Evolutionary conservation across 2,888 invertebrate species (phyloP).

Genomic region (Chloroclystis v-ata): DNA sequence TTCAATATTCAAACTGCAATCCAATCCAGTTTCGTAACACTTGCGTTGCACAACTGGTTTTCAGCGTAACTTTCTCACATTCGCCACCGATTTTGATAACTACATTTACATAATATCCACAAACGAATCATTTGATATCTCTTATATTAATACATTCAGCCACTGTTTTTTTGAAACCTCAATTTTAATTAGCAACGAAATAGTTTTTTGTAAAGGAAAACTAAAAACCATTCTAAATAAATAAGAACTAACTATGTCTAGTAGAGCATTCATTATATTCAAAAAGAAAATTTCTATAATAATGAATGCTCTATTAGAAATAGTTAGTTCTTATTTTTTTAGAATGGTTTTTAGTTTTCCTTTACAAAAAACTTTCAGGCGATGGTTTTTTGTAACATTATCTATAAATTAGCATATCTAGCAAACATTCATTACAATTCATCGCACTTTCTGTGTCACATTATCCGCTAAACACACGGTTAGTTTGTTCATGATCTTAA

Average conservation of each 20-base stretch:
- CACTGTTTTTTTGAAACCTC: background rate
- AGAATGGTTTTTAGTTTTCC: background rate
- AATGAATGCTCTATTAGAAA: too few species aligned
- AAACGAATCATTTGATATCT: slow-evolving; percentile 5
- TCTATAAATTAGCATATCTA: slow-evolving; percentile 26
- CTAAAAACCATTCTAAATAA: too few species aligned
- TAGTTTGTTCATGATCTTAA: too few species aligned
- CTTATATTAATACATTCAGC: background rate
- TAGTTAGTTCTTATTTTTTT: too few species aligned
- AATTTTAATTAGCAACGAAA: too few species aligned
- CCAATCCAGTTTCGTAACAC: slow-evolving; percentile 41
- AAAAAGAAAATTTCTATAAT: too few species aligned
- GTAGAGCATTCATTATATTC: too few species aligned
- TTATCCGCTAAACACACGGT: slow-evolving; percentile 36
- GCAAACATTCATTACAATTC: slow-evolving; percentile 32
- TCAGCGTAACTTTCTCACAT: slow-evolving; percentile 32
- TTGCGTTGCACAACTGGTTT: slow-evolving; percentile 62
- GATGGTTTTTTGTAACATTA: too few species aligned
- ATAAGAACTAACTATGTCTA: too few species aligned
- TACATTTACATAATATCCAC: slow-evolving; percentile 23
- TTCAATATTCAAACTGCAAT: slow-evolving; percentile 9
- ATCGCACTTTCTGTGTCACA: slow-evolving; percentile 32
- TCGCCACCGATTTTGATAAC: slow-evolving; percentile 15
- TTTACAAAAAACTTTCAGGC: too few species aligned
- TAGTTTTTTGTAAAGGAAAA: too few species aligned